phyloP scores from a whole-genome alignment of 2,113 vertebrate genomes.

The Mixornis gularis region DNA sequence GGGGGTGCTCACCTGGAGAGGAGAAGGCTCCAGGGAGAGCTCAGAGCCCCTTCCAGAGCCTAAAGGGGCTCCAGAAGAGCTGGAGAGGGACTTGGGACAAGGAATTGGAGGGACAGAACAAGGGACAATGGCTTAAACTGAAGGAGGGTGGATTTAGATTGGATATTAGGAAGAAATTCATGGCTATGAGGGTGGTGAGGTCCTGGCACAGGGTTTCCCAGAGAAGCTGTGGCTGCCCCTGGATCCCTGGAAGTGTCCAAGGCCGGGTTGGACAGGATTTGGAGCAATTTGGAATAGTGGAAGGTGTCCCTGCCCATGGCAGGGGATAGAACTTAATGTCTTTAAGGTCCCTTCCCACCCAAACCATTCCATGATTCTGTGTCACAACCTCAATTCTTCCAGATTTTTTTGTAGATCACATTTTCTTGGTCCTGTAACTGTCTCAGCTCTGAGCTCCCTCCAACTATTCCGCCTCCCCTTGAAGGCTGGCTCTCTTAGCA shows the following conservation, averaged over 20 bases:
- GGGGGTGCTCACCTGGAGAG: not conserved
- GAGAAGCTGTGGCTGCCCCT: not conserved
- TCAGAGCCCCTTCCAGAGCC: not conserved
- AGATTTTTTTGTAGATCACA: not conserved
- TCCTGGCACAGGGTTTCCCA: not conserved
- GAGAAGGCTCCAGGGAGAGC: not conserved
- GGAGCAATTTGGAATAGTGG: rapidly evolving
- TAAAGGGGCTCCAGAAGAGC: not conserved
- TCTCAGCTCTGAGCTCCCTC: not conserved
- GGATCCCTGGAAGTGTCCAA: not conserved
- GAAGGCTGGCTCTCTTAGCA: not conserved
- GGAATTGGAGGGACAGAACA: not conserved
- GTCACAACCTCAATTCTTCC: not conserved
- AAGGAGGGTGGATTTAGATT: rapidly evolving
- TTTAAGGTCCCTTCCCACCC: not conserved
- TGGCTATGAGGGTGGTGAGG: rapidly evolving
- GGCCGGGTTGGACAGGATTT: rapidly evolving
- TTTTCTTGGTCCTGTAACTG: not conserved
- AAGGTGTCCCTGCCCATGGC: not conserved
- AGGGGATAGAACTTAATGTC: rapidly evolving
- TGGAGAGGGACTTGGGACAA: not conserved
- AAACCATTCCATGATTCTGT: not conserved
- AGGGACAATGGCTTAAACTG: rapidly evolving
- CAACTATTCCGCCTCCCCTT: not conserved
- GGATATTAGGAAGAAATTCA: rapidly evolving